A percentile compares a stretch with the other conserved stretches of the same genome.
Evolutionary conservation across 2,797 vertebrate species (phyloP).

Genomic region (Antrozous pallidus): DNA sequence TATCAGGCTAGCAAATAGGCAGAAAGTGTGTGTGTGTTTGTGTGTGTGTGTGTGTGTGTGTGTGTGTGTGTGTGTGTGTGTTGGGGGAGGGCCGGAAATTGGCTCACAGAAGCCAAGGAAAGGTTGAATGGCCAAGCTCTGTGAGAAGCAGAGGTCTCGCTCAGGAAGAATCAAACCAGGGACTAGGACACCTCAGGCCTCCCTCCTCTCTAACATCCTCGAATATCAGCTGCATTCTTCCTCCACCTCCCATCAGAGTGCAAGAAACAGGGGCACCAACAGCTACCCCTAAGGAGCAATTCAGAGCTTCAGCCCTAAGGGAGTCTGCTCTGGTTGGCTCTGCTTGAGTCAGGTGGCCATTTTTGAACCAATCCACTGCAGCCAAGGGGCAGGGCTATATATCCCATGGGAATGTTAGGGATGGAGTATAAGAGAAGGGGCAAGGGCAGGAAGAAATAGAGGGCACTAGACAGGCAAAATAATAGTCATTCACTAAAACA

Average conservation of each 20-base stretch:
- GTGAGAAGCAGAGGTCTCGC: not conserved
- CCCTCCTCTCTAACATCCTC: not conserved
- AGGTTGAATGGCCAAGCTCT: not conserved
- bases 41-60: too few relatives aligned
- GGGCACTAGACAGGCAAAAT: not conserved
- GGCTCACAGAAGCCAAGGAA: not conserved
- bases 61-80: too few relatives aligned
- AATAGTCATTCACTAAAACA: not conserved
- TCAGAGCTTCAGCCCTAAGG: not conserved
- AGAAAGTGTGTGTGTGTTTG: too few relatives aligned
- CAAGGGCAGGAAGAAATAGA: not conserved
- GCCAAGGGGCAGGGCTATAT: not conserved
- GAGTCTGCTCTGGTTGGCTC: not conserved
- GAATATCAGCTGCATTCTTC: not conserved
- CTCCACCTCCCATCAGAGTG: not conserved
- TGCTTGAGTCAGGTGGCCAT: not conserved
- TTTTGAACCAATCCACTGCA: not conserved
- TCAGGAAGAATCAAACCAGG: not conserved
- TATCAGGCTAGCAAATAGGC: too few relatives aligned
- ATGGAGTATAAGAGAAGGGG: not conserved
- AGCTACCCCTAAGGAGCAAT: not conserved
- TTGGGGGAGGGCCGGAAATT: too few relatives aligned
- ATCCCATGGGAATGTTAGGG: not conserved
- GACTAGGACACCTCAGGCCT: not conserved
- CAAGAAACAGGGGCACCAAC: not conserved